These are phyloP conservation scores for Sesamia nonagrioides DNA, from an alignment of 1,140 invertebrate species.

Conservation along the genomic window DNA sequence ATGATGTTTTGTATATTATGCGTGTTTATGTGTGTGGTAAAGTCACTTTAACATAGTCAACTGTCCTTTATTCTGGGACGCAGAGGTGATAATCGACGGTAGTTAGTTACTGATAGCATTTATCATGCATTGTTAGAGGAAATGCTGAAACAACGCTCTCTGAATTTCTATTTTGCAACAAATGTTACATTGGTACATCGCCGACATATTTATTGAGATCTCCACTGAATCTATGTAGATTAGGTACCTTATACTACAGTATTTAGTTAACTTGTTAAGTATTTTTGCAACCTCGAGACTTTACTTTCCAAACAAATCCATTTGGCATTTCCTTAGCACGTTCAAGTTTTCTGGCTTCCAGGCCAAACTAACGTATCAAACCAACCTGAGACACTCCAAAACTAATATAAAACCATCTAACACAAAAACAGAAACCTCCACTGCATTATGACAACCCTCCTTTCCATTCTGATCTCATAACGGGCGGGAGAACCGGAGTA, in stretches of 20 bases:
- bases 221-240: too few species aligned
- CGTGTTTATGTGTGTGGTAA: conserved; percentile 43
- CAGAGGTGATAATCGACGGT: not conserved
- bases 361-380: not conserved
- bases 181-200: not conserved
- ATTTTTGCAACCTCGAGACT: too few species aligned
- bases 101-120: not conserved
- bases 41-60: conserved; percentile 17
- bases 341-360: too few species aligned
- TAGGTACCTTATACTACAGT: too few species aligned
- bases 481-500: conserved; percentile 29
- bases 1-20: conserved; percentile 47
- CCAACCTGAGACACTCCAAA: not conserved
- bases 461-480: conserved; percentile 37
- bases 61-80: conserved; percentile 9
- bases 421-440: not conserved
- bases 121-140: not conserved
- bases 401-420: not conserved
- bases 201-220: too few species aligned
- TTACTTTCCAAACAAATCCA: too few species aligned
- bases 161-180: not conserved
- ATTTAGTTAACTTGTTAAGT: too few species aligned
- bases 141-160: not conserved
- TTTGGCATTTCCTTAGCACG: too few species aligned
- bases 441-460: conserved; percentile 36